Conservation (phyloP, 2,797 vertebrate species). For the Sternarchorhynchus goeldii region DNA sequence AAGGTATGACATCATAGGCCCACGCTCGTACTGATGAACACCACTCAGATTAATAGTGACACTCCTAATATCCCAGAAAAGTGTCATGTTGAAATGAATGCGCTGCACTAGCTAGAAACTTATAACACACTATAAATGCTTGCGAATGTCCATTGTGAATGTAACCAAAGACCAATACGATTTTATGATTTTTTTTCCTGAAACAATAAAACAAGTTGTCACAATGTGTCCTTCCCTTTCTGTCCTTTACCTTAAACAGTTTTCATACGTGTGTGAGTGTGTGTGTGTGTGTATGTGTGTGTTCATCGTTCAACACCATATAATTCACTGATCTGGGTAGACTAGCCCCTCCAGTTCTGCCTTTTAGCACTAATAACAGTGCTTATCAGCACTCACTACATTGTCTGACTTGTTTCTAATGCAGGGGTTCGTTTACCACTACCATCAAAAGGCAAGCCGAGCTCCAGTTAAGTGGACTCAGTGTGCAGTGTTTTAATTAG, state of each 20-base stretch:
- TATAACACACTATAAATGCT: background rate
- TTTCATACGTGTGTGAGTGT: background rate
- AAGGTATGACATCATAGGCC: background rate
- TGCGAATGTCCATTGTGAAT: background rate
- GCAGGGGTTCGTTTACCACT: background rate
- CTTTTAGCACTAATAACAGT: conserved; percentile 28
- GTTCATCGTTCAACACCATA: background rate
- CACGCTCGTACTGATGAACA: background rate
- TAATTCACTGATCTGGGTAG: conserved; percentile 12
- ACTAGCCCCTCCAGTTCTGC: conserved; percentile 18
- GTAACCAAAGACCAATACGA: background rate
- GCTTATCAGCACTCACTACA: conserved; percentile 22
- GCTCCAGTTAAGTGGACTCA: background rate
- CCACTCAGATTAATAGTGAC: background rate
- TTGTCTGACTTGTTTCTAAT: background rate
- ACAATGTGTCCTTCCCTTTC: background rate
- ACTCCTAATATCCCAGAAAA: background rate
- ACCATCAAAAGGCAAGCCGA: conserved; percentile 14
- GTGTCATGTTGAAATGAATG: background rate
- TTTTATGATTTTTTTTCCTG: background rate
- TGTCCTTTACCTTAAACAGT: background rate
- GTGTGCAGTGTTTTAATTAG: conserved; percentile 30
- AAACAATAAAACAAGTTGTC: background rate
- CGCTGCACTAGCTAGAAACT: background rate
- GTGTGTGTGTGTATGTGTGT: background rate